Percentiles rank a stretch among this genome's conserved stretches.
These are phyloP conservation scores for Aphodius granarius DNA, from an alignment of 2,888 invertebrate species.

Conservation along the genomic window DNA sequence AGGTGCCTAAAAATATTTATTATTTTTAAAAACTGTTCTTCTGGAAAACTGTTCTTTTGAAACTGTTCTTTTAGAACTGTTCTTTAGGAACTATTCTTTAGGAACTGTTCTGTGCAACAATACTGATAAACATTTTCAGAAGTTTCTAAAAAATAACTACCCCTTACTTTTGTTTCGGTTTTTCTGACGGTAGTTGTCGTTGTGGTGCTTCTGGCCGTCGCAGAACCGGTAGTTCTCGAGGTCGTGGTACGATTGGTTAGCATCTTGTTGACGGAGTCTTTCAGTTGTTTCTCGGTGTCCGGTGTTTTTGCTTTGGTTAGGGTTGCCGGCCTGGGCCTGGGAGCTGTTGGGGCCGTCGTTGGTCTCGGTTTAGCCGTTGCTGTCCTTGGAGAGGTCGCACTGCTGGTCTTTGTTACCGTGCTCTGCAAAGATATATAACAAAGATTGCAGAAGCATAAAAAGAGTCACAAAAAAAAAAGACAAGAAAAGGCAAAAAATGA, in stretches of 20 bases:
- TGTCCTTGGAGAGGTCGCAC: slow-evolving; percentile 30
- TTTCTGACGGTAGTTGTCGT: slow-evolving; percentile 42
- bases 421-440: slow-evolving; percentile 23
- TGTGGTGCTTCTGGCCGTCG: slow-evolving; percentile 36
- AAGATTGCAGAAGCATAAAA: too few relatives aligned
- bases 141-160: too few relatives aligned
- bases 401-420: slow-evolving; percentile 27
- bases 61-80: too few relatives aligned
- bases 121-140: too few relatives aligned
- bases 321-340: slow-evolving; percentile 39
- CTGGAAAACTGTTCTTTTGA: too few relatives aligned
- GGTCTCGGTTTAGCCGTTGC: slow-evolving; percentile 24
- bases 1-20: slow-evolving; percentile 31
- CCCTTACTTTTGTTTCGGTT: slow-evolving; percentile 44
- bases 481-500: too few relatives aligned
- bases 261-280: slow-evolving; percentile 72
- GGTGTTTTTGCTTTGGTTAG: slow-evolving; percentile 40
- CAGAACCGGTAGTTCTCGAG: slow-evolving; percentile 39
- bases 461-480: too few relatives aligned
- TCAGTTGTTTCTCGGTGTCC: slow-evolving; percentile 61
- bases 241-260: slow-evolving; percentile 49
- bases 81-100: too few relatives aligned
- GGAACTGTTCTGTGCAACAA: too few relatives aligned
- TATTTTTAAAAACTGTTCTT: too few relatives aligned
- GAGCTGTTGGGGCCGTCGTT: slow-evolving; percentile 27